A percentile compares a stretch with the other conserved stretches of the same genome.
Evolutionary conservation across 2,113 vertebrate genomes (phyloP).

Genomic region (Salvelinus sp.): DNA sequence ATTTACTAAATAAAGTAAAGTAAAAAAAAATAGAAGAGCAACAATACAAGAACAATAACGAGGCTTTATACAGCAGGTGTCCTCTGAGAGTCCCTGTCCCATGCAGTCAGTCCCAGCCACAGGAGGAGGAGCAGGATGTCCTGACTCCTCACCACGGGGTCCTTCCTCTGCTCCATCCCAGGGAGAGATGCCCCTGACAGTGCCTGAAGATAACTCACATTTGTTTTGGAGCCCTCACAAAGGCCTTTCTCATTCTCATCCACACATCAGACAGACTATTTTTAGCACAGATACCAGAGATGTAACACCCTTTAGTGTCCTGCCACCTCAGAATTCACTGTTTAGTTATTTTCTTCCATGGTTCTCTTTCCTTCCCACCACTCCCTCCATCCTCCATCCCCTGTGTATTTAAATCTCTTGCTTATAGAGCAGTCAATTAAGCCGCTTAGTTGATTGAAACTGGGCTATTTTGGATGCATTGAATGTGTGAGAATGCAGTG

Average conservation of each 20-base stretch:
- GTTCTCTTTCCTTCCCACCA: constrained; percentile 53
- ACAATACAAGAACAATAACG: too few species aligned
- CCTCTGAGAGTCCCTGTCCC: constrained; percentile 5
- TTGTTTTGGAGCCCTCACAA: constrained; percentile 70
- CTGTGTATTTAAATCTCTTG: constrained; percentile 42
- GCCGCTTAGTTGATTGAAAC: constrained; percentile 56
- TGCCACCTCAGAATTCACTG: constrained; percentile 50
- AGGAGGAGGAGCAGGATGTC: not conserved
- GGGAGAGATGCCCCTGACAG: constrained; percentile 49
- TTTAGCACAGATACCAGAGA: constrained; percentile 59
- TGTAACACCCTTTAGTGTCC: constrained; percentile 58
- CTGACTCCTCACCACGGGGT: constrained; percentile 43
- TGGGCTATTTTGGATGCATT: constrained; percentile 45
- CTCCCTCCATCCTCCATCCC: constrained; percentile 44
- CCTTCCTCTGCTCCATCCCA: constrained; percentile 59
- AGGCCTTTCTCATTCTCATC: constrained; percentile 39
- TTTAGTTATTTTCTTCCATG: constrained; percentile 54
- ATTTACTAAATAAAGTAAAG: too few species aligned
- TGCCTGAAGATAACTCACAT: constrained; percentile 56
- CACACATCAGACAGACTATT: constrained; percentile 67
- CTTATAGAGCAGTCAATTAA: constrained; percentile 60
- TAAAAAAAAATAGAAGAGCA: too few species aligned
- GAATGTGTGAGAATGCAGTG: constrained; percentile 54
- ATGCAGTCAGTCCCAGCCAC: not conserved
- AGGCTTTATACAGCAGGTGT: not conserved